phyloP scores from a whole-genome alignment of 2,797 vertebrate genomes.

The Perodicticus potto region DNA sequence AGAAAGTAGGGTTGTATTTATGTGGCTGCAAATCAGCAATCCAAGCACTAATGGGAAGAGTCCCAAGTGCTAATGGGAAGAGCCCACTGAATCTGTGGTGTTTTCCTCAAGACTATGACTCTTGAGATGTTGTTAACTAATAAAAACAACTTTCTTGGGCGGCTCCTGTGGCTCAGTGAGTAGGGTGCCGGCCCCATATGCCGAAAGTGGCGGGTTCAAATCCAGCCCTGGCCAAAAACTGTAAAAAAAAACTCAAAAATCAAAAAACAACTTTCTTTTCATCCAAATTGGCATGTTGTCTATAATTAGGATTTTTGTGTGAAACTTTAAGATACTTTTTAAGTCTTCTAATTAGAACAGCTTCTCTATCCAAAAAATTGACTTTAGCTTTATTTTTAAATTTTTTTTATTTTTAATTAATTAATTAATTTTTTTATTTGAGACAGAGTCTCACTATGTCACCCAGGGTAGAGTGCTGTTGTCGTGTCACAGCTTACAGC shows the following conservation, averaged over 20 bases:
- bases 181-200: no score
- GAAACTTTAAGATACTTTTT: slow-evolving; percentile 25
- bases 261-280: no score
- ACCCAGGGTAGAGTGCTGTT: no score
- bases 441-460: no score
- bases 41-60: not conserved
- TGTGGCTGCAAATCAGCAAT: not conserved
- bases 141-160: slow-evolving; percentile 51
- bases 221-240: no score
- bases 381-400: not conserved
- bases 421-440: no score
- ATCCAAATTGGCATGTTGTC: not conserved
- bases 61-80: not conserved
- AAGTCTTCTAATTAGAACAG: slow-evolving; percentile 29
- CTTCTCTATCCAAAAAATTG: not conserved
- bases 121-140: not conserved
- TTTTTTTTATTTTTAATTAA: no score
- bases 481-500: no score
- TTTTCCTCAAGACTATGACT: not conserved
- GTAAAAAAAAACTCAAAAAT: no score
- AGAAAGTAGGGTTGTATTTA: not conserved
- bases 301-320: slow-evolving; percentile 7
- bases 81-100: not conserved
- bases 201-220: no score
- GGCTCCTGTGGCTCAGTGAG: no score